Evolutionary conservation across 2,797 vertebrate species (phyloP), one percentile per base, ranked within the genome.

Genomic region (Triplophysa yarkandensis): DNA sequence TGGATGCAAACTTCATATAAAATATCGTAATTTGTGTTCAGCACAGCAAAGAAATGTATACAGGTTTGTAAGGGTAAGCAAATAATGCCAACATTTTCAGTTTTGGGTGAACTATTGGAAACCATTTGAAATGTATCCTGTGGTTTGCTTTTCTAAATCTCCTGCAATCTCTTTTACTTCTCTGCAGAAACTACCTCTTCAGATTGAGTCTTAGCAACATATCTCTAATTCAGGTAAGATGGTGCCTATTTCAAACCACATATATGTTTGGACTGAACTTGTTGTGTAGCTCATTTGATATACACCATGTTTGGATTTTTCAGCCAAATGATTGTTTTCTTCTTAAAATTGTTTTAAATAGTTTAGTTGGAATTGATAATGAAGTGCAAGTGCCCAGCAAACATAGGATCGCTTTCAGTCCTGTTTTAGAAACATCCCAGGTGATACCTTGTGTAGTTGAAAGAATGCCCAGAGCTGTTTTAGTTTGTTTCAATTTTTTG

Each of bases 121-220:
- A n/a, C n/a, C n/a, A n/a, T 52, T 67, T 36, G 43, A 1, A 46
- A 5, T 3, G 9, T 19, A 28, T 39, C 21, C 16, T 34, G 25
- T 48, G 7, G 41, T 60, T 68, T 0, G 4, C 46, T 32, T 17
- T 32, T 58, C 30, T 62, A 9, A 44, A 58, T n/a, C 6, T 25
- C 14, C 52, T 19, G 65, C 17, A 43, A 71, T 10, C 27, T 82
- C 43, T 83, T 62, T 77, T 80, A 84, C 81, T 80, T 27, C 84
- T 90, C 68, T 87, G 64, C 93, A 99, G 97, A 89, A 98, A 99
- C 92, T 93, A 93, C 93, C 95, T 99, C 92, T 99, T 99, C 93
- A 93, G 96, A 87, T 92, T 99, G 89, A 96, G 93, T 88, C 94
- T 99, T 71, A 91, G 88, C 85, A 98, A 98, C 84, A 82, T 98